Conservation (phyloP, 2,113 vertebrate genomes). For the Axis porcinus region DNA sequence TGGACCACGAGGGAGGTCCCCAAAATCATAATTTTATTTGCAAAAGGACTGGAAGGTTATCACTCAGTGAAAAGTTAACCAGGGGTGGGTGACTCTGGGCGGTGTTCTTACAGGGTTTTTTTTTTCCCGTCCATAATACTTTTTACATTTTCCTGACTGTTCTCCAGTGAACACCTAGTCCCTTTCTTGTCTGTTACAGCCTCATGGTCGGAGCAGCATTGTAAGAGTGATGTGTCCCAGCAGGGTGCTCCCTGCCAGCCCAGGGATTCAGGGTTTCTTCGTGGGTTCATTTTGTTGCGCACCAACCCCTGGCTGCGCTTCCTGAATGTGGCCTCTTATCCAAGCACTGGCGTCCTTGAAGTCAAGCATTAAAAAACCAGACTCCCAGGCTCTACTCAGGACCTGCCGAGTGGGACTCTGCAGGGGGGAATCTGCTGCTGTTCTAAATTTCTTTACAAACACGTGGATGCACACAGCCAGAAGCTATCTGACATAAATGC, state of each 20-base stretch:
- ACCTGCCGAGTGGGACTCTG: background rate
- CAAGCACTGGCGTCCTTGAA: background rate
- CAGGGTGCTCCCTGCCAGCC: background rate
- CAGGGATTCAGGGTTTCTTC: background rate
- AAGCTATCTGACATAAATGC: background rate
- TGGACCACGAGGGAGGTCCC: background rate
- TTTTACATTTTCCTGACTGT: background rate
- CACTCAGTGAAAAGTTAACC: background rate
- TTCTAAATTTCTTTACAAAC: background rate
- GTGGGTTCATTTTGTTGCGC: rapidly evolving
- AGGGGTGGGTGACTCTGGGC: background rate
- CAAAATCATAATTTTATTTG: background rate
- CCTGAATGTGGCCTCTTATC: background rate
- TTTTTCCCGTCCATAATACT: background rate
- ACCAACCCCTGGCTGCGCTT: background rate
- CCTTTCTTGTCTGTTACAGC: rapidly evolving
- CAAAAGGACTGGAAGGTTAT: background rate
- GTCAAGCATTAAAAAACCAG: background rate
- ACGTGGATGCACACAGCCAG: background rate
- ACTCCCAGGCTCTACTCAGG: background rate
- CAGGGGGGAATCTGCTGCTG: background rate
- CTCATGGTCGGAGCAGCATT: rapidly evolving
- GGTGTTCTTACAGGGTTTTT: too few species aligned
- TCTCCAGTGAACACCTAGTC: background rate
- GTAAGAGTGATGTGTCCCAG: background rate